Conservation (phyloP, 2,888 invertebrate species). For the Plagodis dolabraria region DNA sequence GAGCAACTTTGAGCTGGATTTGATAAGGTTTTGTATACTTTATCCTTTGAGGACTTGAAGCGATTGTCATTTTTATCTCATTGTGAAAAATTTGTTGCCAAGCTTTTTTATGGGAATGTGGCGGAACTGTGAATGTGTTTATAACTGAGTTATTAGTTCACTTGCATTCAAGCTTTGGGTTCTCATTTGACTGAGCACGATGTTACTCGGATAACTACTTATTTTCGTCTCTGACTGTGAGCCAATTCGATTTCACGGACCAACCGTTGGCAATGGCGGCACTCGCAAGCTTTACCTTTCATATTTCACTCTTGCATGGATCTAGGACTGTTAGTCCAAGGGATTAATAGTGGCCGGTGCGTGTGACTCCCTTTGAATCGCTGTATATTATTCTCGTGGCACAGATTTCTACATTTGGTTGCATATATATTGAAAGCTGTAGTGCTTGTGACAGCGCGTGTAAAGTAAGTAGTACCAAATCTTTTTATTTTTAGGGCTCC, state of each 20-base stretch:
- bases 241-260: conserved; percentile 81
- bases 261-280: conserved; percentile 68
- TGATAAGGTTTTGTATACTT: too few relatives aligned
- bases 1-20: too few relatives aligned
- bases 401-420: conserved; percentile 3
- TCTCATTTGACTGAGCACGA: conserved; percentile 59
- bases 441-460: background rate
- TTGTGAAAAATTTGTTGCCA: too few relatives aligned
- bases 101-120: too few relatives aligned
- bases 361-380: conserved; percentile 10
- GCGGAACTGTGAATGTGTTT: too few relatives aligned
- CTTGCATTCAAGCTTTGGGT: conserved; percentile 52
- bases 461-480: conserved; percentile 7
- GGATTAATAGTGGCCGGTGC: conserved; percentile 20
- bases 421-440: background rate
- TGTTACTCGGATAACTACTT: conserved; percentile 58
- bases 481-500: too few relatives aligned
- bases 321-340: conserved; percentile 30
- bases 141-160: conserved; percentile 53
- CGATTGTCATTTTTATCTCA: too few relatives aligned
- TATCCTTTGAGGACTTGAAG: too few relatives aligned
- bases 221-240: conserved; percentile 78
- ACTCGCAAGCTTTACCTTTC: conserved; percentile 51
- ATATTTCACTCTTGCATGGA: conserved; percentile 43
- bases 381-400: conserved; percentile 6